Evolutionary conservation across 1,140 invertebrate genomes (phyloP).

Genomic region (Sycophila sp.): DNA sequence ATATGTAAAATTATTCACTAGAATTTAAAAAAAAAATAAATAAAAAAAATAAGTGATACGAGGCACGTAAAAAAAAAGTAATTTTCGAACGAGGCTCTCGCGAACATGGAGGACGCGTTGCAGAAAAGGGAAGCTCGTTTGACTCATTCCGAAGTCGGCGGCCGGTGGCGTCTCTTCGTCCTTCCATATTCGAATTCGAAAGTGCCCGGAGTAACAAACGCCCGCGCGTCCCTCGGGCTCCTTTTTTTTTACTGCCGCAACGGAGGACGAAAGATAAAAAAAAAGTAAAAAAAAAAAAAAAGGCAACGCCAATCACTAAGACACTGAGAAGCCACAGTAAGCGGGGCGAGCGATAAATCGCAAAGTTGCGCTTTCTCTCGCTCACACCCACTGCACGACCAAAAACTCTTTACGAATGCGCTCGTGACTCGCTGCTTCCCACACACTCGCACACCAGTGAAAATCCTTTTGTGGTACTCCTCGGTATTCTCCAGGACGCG

Average conservation of each 20-base stretch:
- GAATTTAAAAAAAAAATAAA: no score
- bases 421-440: constrained; percentile 1
- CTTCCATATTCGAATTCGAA: constrained; percentile 22
- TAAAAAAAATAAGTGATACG: no score
- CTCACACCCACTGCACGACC: constrained; percentile 3
- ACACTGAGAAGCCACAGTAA: neutral
- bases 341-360: neutral
- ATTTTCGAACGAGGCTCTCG: neutral
- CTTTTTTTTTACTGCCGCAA: neutral
- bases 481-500: no score
- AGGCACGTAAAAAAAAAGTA: no score
- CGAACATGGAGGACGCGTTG: neutral
- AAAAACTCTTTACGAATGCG: neutral
- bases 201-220: neutral
- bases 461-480: no score
- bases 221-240: neutral
- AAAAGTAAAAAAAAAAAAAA: neutral
- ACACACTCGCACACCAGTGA: neutral
- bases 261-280: neutral
- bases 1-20: no score
- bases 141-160: neutral
- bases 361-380: neutral
- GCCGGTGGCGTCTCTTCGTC: neutral
- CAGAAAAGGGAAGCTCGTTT: constrained; percentile 25
- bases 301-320: constrained; percentile 10